Percentiles rank a stretch among this genome's conserved stretches.
Conservation (phyloP, 2,888 invertebrate species). For the Busseola fusca region DNA sequence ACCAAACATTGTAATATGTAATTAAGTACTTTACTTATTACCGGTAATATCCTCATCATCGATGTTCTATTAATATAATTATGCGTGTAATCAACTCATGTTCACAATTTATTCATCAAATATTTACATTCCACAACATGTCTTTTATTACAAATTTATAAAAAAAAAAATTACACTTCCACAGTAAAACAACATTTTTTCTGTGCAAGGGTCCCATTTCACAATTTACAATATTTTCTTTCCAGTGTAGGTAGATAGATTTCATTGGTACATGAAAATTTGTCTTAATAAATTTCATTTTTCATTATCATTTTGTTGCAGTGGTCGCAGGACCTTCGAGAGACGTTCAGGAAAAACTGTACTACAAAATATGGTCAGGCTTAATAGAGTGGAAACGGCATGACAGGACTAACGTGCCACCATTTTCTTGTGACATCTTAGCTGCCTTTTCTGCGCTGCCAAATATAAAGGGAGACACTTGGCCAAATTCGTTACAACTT, state of each 20-base stretch:
- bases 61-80: background rate
- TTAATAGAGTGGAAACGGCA: constrained; percentile 16
- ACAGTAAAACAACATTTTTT: background rate
- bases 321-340: background rate
- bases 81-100: constrained; percentile 1
- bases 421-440: constrained; percentile 2
- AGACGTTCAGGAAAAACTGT: background rate
- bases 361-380: constrained; percentile 13
- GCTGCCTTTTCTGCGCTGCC: background rate
- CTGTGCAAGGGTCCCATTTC: background rate
- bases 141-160: constrained; percentile 10
- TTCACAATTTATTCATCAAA: constrained; percentile 12
- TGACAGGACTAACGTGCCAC: background rate
- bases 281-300: background rate
- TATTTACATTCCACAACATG: background rate
- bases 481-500: constrained; percentile 11
- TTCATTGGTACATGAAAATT: background rate
- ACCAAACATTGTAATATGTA: constrained; percentile 1
- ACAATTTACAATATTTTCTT: no score
- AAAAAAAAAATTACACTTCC: background rate
- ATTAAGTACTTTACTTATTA: background rate
- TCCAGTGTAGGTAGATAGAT: background rate
- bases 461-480: background rate
- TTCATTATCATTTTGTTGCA: constrained; percentile 17
- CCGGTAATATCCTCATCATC: background rate